Evolutionary conservation across 2,888 invertebrate genomes (phyloP).

Genomic region (Acanthoscelides obtectus): DNA sequence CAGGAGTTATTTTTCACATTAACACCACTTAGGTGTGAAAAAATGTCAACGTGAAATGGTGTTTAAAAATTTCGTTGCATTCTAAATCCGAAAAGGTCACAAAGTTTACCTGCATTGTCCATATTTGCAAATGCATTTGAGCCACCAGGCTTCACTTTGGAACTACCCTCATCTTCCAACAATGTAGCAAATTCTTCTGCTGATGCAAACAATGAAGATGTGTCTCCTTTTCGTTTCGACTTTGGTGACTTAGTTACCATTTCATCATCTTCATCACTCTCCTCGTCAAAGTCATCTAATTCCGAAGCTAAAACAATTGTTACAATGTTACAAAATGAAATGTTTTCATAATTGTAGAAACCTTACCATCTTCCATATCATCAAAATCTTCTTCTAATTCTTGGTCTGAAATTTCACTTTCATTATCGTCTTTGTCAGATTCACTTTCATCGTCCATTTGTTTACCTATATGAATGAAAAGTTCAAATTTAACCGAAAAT

Average conservation of each 20-base stretch:
- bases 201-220: constrained; percentile 69
- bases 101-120: constrained; percentile 65
- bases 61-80: too few species aligned
- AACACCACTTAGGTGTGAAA: too few species aligned
- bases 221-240: constrained; percentile 41
- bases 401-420: constrained; percentile 14
- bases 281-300: constrained; percentile 17
- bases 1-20: too few species aligned
- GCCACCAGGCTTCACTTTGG: constrained; percentile 55
- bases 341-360: neutral
- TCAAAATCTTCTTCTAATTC: constrained; percentile 41
- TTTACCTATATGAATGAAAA: neutral
- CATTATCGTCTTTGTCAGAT: constrained; percentile 13
- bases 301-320: constrained; percentile 4
- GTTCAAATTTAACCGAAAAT: neutral
- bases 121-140: constrained; percentile 66
- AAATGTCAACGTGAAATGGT: too few species aligned
- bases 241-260: constrained; percentile 30
- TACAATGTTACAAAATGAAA: neutral
- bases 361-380: constrained; percentile 17
- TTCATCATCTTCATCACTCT: constrained; percentile 18
- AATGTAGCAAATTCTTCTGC: constrained; percentile 87
- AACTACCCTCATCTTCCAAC: constrained; percentile 75
- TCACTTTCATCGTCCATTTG: constrained; percentile 2
- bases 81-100: too few species aligned